Conservation (phyloP, 2,888 invertebrate genomes). For the Sialis fuliginosa region DNA sequence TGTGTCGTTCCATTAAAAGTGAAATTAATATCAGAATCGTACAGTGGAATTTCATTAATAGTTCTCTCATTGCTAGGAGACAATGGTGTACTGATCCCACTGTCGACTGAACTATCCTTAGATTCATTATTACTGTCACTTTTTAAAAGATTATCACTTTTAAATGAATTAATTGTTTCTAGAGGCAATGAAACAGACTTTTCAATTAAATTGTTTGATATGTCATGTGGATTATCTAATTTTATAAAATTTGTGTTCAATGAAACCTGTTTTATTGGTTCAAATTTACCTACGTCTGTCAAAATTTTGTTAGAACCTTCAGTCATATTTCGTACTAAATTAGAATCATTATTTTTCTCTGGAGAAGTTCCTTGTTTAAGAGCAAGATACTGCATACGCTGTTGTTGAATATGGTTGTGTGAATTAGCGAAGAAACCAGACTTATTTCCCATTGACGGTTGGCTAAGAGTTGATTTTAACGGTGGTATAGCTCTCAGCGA, state of each 20-base stretch:
- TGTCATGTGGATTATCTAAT: background rate
- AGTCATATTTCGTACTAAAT: constrained; percentile 11
- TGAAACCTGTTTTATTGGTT: constrained; percentile 5
- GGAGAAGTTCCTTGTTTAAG: constrained; percentile 28
- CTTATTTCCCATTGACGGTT: constrained; percentile 24
- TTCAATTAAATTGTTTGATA: constrained; percentile 14
- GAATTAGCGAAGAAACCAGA: constrained; percentile 45
- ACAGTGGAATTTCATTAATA: constrained; percentile 36
- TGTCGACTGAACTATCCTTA: constrained; percentile 29
- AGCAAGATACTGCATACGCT: constrained; percentile 32
- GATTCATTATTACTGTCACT: constrained; percentile 27
- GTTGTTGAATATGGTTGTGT: constrained; percentile 51
- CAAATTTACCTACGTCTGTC: constrained; percentile 4
- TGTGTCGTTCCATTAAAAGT: constrained; percentile 68
- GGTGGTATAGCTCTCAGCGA: constrained; percentile 24
- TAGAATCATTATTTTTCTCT: constrained; percentile 12
- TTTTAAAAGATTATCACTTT: constrained; percentile 8
- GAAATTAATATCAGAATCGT: constrained; percentile 63
- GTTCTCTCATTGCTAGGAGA: constrained; percentile 28
- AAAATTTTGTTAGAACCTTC: constrained; percentile 23
- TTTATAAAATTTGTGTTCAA: background rate
- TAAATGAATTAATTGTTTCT: constrained; percentile 12
- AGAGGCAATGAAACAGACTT: constrained; percentile 17
- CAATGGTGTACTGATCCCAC: constrained; percentile 46
- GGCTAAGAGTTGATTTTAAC: constrained; percentile 23